phyloP scores from a whole-genome alignment of 1,140 invertebrate species.

The Drosophila willistoni region DNA sequence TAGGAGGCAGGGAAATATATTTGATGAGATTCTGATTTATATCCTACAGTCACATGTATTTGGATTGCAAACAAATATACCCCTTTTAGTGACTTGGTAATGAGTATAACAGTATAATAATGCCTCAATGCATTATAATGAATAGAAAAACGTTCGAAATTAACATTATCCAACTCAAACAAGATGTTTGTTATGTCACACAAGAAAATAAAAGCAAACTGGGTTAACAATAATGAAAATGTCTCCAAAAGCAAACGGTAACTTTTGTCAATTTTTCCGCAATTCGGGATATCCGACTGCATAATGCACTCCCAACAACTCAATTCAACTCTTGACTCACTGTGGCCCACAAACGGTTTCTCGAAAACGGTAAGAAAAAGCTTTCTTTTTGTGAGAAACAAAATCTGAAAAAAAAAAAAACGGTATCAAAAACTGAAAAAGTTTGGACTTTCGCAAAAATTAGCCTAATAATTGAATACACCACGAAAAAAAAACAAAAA shows the following conservation, averaged over 20 bases:
- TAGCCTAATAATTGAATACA: slow-evolving; percentile 73
- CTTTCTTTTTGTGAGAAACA: slow-evolving; percentile 12
- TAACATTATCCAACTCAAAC: background rate
- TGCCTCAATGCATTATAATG: background rate
- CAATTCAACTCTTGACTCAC: background rate
- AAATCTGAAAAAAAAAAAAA: slow-evolving; percentile 20
- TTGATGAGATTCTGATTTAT: too few relatives aligned
- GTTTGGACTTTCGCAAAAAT: slow-evolving; percentile 73
- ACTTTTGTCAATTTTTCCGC: too few relatives aligned
- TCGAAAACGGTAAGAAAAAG: background rate
- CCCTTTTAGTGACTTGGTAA: background rate
- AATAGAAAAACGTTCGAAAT: background rate
- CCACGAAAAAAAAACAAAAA: slow-evolving; percentile 17
- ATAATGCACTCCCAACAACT: background rate
- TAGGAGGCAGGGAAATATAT: too few relatives aligned
- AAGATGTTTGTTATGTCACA: background rate
- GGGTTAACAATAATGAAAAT: background rate
- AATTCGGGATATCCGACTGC: background rate
- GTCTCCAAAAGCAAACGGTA: too few relatives aligned
- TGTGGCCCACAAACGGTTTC: background rate
- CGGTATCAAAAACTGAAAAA: slow-evolving; percentile 40
- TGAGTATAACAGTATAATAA: background rate
- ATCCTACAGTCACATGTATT: too few relatives aligned
- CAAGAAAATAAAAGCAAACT: too few relatives aligned
- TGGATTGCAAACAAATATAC: too few relatives aligned